phyloP scores from a whole-genome alignment of 2,113 vertebrate species.

The Coryphaenoides rupestris region DNA sequence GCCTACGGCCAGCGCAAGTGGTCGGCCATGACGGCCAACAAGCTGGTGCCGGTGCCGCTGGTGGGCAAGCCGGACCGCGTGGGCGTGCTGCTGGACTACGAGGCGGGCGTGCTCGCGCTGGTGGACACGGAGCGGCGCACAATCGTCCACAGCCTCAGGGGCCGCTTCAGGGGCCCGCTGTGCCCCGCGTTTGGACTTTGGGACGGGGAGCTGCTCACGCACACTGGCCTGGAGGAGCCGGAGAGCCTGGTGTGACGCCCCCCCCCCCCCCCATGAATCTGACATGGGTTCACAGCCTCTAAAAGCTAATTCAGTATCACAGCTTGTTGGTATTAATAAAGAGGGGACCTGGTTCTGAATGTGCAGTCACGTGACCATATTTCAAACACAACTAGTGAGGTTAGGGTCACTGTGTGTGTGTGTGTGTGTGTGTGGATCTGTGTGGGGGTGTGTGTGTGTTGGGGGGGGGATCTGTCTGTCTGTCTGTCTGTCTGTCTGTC shows the following conservation, averaged over 20 bases:
- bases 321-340: too few relatives aligned
- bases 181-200: conserved; percentile 88
- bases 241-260: conserved; percentile 55
- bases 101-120: conserved; percentile 74
- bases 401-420: too few relatives aligned
- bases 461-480: too few relatives aligned
- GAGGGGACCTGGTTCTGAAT: too few relatives aligned
- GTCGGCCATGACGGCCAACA: conserved; percentile 81
- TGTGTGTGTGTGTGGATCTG: too few relatives aligned
- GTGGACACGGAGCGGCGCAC: conserved; percentile 70
- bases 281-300: too few relatives aligned
- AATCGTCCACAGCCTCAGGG: conserved; percentile 69
- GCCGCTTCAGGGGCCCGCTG: conserved; percentile 73
- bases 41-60: conserved; percentile 76
- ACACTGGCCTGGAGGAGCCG: conserved; percentile 81
- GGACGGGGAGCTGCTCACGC: conserved; percentile 88
- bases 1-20: conserved; percentile 79
- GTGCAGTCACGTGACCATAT: too few relatives aligned
- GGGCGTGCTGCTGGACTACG: conserved; percentile 81
- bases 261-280: too few relatives aligned
- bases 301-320: too few relatives aligned
- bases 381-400: too few relatives aligned
- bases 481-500: too few relatives aligned
- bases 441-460: too few relatives aligned
- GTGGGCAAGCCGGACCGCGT: conserved; percentile 82